Base-by-base conservation (phyloP, 2,113 vertebrate genomes). In the Cinclus cinclus region DNA sequence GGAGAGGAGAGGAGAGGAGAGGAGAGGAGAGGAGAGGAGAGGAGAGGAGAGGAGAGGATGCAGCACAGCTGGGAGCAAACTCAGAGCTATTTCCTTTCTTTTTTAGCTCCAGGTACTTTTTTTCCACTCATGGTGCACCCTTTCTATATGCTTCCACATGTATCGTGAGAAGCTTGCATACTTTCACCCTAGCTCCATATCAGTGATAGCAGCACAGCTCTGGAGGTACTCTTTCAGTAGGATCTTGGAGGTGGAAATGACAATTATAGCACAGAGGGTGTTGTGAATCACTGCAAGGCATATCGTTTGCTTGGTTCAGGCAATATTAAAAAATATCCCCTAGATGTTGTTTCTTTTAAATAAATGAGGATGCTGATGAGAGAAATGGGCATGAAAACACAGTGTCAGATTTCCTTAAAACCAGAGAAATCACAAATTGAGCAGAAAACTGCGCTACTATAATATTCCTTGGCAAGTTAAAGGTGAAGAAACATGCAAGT, bases 211-310 rank as follows among this genome's bases (percentile, higher is more conserved):
- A 80, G 78, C 42, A 79, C 39, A 90, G 89, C 52, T 84, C 73
- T 69, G 64, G 67, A 94, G 46, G 55, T 95, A 63, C 62, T 53
- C 74, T 77, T 95, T 91, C 46, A 65, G 70, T 95, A 62, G 84
- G n/a, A 91, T 79, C 28, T 46, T 79, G 70, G 47, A 64, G 68
- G 50, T 44, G 83, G 85, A 87, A 73, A 87, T 76, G 20, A 82
- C 56, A 87, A 47, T 93, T 92, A 70, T 7, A 33, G 85, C 63
- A 82, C 63, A 74, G 94, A 91, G 59, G 71, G 87, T 6, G 6
- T 91, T 95, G 67, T 94, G 92, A 94, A 87, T 89, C 87, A 87
- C 55, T 89, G 76, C 3, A 18, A 74, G 20, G 79, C 10, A 2
- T 85, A 65, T 52, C 0, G 9, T 74, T 89, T 90, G 17, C 59